phyloP scores from a whole-genome alignment of 1,140 invertebrate species.

The Drosophila oshimai region DNA sequence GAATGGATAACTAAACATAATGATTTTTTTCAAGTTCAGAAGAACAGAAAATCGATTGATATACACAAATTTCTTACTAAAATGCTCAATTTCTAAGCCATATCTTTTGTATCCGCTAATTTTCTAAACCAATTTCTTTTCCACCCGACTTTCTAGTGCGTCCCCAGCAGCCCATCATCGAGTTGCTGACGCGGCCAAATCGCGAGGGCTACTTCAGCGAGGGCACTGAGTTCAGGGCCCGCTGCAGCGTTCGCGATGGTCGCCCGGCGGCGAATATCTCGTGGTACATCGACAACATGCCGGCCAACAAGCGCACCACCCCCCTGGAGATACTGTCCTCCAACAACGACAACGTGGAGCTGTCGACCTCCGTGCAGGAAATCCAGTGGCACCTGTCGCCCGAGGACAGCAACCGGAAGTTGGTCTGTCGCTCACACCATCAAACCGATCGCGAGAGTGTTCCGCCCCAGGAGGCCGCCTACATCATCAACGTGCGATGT shows the following conservation, averaged over 20 bases:
- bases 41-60: too few relatives aligned
- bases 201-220: slow-evolving; percentile 84
- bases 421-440: slow-evolving; percentile 87
- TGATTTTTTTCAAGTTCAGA: too few relatives aligned
- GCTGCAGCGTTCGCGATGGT: slow-evolving; percentile 87
- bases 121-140: not conserved
- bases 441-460: slow-evolving; percentile 79
- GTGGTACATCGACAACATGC: slow-evolving; percentile 87
- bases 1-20: too few relatives aligned
- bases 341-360: slow-evolving; percentile 80
- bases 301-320: slow-evolving; percentile 84
- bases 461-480: slow-evolving; percentile 68
- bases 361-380: slow-evolving; percentile 86
- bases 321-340: slow-evolving; percentile 83
- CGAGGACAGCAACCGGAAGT: slow-evolving; percentile 86
- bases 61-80: too few relatives aligned
- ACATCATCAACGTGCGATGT: slow-evolving; percentile 69
- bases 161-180: slow-evolving; percentile 85
- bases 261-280: slow-evolving; percentile 88
- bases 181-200: slow-evolving; percentile 83
- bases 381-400: slow-evolving; percentile 85
- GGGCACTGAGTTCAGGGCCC: slow-evolving; percentile 85
- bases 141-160: slow-evolving; percentile 83
- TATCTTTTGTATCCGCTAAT: too few relatives aligned
- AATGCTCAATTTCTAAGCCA: not conserved